Evolutionary conservation across 2,113 vertebrate species (phyloP).

Genomic region (Emydocephalus ijimae): DNA sequence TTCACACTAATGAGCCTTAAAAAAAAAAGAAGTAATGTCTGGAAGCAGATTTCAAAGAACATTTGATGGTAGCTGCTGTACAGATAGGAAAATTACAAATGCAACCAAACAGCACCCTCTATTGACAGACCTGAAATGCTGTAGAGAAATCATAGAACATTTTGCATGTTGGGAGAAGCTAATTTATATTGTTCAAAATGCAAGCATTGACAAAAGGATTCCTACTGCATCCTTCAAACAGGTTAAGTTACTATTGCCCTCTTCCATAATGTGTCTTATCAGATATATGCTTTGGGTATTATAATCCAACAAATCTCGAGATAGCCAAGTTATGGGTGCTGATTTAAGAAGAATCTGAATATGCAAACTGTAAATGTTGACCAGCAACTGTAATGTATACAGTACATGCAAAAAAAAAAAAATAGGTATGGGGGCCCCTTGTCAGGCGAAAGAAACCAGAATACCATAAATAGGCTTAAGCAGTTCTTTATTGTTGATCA

Average conservation of each 20-base stretch:
- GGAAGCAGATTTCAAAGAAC: constrained; percentile 65
- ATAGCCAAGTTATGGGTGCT: not conserved
- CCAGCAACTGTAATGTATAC: not conserved
- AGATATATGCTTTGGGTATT: not conserved
- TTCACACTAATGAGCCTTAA: constrained; percentile 68
- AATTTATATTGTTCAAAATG: not conserved
- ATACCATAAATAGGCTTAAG: not conserved
- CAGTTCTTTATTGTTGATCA: not conserved
- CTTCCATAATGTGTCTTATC: not conserved
- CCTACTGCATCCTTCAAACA: not conserved
- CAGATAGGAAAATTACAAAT: constrained; percentile 36
- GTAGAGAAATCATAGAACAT: fast-evolving
- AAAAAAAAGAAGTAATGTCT: constrained; percentile 68
- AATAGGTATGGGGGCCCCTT: not conserved
- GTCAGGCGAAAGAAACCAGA: not conserved
- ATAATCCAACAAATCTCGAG: not conserved
- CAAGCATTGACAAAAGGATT: not conserved
- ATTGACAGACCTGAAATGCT: constrained; percentile 30
- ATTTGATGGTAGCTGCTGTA: constrained; percentile 38
- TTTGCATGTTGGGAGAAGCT: not conserved
- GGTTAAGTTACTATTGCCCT: not conserved
- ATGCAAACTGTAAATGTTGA: not conserved
- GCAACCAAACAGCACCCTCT: constrained; percentile 69
- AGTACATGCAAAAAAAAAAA: not conserved
- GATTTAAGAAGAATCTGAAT: not conserved